Evolutionary conservation across 2,113 vertebrate genomes (phyloP).

Genomic region (Australoheros scitulus): DNA sequence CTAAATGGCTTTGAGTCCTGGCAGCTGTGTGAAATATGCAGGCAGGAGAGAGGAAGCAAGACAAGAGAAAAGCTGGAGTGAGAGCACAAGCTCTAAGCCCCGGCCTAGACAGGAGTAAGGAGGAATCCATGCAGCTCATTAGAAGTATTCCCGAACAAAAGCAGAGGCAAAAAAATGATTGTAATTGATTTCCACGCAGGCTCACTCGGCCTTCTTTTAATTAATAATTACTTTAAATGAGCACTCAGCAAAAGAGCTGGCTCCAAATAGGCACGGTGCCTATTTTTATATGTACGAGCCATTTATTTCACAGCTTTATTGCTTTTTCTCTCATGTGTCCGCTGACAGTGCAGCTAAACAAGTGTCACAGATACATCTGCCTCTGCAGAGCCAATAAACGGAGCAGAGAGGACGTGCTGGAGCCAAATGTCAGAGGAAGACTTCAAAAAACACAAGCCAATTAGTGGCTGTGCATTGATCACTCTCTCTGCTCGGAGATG

Average conservation of each 20-base stretch:
- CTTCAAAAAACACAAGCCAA: conserved; percentile 56
- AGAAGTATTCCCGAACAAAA: conserved; percentile 59
- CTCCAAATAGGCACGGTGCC: background rate
- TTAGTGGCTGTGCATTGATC: conserved; percentile 64
- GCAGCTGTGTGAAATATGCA: conserved; percentile 21
- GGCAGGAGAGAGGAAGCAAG: background rate
- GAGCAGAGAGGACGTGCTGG: conserved; percentile 17
- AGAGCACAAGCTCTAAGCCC: background rate
- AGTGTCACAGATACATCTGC: conserved; percentile 37
- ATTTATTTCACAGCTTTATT: conserved; percentile 35
- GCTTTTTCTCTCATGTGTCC: background rate
- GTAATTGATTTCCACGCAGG: conserved; percentile 56
- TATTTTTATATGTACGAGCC: conserved; percentile 36
- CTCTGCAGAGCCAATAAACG: background rate
- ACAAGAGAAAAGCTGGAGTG: conserved; percentile 13
- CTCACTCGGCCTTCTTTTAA: conserved; percentile 47
- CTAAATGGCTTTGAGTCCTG: conserved; percentile 38
- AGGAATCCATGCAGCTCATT: conserved; percentile 60
- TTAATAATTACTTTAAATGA: conserved; percentile 63
- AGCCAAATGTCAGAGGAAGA: conserved; percentile 60
- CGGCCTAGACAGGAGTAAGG: conserved; percentile 35
- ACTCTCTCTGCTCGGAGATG: background rate
- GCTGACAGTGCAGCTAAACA: background rate
- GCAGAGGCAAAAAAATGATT: conserved; percentile 31
- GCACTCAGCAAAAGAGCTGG: conserved; percentile 29